Evolutionary conservation across 2,888 invertebrate genomes (phyloP).

Genomic region (Sphaeridia pumilis): DNA sequence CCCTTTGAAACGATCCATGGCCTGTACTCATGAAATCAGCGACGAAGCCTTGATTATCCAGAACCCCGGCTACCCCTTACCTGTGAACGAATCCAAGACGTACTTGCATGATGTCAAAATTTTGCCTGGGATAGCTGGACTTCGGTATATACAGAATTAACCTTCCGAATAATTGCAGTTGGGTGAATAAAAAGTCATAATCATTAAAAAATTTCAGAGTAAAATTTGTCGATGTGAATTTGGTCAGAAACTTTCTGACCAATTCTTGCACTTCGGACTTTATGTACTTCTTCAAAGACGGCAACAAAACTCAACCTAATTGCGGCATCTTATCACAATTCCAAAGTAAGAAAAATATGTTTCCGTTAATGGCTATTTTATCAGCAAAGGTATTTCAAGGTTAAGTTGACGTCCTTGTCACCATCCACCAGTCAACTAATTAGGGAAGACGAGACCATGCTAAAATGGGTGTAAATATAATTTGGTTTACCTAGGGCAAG

Average conservation of each 20-base stretch:
- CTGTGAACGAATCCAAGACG: background rate
- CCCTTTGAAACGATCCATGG: too few relatives aligned
- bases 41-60: background rate
- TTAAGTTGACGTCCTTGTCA: background rate
- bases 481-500: too few relatives aligned
- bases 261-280: constrained; percentile 5
- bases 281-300: background rate
- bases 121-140: background rate
- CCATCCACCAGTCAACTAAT: too few relatives aligned
- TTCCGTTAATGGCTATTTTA: background rate
- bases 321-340: constrained; percentile 5
- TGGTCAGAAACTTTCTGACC: background rate
- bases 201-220: background rate
- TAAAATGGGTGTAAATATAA: too few relatives aligned
- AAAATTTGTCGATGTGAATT: background rate
- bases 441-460: too few relatives aligned
- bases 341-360: constrained; percentile 9
- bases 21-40: background rate
- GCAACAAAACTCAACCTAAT: constrained; percentile 2
- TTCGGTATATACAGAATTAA: background rate
- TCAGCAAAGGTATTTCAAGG: background rate
- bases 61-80: background rate
- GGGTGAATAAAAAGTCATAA: too few relatives aligned
- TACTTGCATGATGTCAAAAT: background rate
- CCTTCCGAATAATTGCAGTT: too few relatives aligned